phyloP scores from a whole-genome alignment of 2,888 invertebrate genomes.

The Phragmatobia fuliginosa region DNA sequence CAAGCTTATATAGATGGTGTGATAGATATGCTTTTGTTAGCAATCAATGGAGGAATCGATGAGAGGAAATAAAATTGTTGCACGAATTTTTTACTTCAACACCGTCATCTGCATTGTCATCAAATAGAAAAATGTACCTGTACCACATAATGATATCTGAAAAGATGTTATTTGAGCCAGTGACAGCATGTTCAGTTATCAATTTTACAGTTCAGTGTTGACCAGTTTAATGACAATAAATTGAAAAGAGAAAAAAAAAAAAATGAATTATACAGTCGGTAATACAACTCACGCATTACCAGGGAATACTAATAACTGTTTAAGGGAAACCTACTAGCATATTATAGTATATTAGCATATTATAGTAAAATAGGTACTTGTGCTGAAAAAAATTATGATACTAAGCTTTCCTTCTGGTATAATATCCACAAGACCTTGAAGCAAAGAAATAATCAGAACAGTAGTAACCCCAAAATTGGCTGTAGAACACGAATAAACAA shows the following conservation, averaged over 20 bases:
- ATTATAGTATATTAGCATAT: no score
- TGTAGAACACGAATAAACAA: slow-evolving; percentile 68
- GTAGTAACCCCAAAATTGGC: slow-evolving; percentile 64
- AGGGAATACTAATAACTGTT: background rate
- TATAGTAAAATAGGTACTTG: background rate
- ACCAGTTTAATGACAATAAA: no score
- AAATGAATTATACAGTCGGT: no score
- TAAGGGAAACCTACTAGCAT: background rate
- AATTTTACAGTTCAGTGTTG: no score
- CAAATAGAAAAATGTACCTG: background rate
- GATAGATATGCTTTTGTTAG: slow-evolving; percentile 41
- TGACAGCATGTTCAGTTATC: no score
- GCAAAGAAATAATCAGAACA: slow-evolving; percentile 19
- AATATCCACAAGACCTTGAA: slow-evolving; percentile 3
- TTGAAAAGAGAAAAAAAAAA: no score
- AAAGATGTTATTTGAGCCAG: no score
- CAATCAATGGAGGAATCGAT: background rate
- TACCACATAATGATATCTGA: background rate
- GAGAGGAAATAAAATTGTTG: slow-evolving; percentile 13
- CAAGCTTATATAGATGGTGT: slow-evolving; percentile 27
- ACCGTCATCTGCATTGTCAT: slow-evolving; percentile 11
- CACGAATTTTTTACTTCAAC: background rate
- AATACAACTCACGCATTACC: no score
- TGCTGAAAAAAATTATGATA: background rate
- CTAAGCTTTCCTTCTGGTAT: background rate